A percentile compares a stretch with the other conserved stretches of the same genome.
phyloP scores from a whole-genome alignment of 2,888 invertebrate species.

The Papilio elwesi region DNA sequence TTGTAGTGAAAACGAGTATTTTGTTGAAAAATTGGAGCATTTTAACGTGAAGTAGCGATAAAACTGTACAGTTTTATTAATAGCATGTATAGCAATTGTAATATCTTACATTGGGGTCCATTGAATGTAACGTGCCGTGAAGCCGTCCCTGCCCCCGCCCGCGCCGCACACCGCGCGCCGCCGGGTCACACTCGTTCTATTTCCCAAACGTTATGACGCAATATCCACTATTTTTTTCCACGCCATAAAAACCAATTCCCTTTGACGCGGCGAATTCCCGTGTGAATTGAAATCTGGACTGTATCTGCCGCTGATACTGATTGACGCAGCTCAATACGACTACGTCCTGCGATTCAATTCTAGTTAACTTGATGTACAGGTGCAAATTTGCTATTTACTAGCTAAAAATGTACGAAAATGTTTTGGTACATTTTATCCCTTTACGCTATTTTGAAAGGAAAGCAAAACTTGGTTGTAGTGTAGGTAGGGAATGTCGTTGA shows the following conservation, averaged over 20 bases:
- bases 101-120: conserved; percentile 26
- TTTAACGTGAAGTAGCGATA: background rate
- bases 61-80: conserved; percentile 2
- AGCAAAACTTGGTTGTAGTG: too few species aligned
- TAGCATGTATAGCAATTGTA: conserved; percentile 10
- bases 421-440: background rate
- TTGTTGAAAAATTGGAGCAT: too few species aligned
- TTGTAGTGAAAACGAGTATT: too few species aligned
- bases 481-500: too few species aligned
- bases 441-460: too few species aligned
- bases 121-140: conserved; percentile 32
- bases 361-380: background rate
- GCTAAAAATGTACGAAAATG: background rate
- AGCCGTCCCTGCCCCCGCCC: conserved; percentile 16
- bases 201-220: conserved; percentile 41
- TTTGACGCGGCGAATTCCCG: conserved; percentile 39
- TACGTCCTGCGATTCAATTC: conserved; percentile 3
- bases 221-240: conserved; percentile 41
- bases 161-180: background rate
- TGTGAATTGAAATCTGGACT: conserved; percentile 40
- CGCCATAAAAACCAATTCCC: conserved; percentile 41
- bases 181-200: conserved; percentile 32
- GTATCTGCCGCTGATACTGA: conserved; percentile 33
- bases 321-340: conserved; percentile 34
- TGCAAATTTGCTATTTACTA: background rate